These are phyloP conservation scores for Xiphophorus birchmanni DNA, from an alignment of 2,797 vertebrate genomes.

Conservation along the genomic window DNA sequence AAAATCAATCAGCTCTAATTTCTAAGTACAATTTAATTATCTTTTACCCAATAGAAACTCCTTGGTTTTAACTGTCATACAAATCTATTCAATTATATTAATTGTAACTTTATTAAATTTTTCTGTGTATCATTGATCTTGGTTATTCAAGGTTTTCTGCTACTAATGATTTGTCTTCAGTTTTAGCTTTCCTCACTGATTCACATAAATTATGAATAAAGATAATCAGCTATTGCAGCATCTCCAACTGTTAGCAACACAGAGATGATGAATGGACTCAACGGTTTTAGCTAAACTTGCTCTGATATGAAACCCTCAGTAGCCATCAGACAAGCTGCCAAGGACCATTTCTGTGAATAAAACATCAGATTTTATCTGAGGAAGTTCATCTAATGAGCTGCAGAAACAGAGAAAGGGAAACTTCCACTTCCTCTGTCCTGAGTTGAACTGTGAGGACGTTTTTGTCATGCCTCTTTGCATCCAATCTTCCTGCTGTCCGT, in stretches of 20 bases:
- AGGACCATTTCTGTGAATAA: conserved; percentile 65
- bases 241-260: neutral
- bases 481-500: neutral
- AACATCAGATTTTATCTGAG: conserved; percentile 64
- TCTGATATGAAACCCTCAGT: conserved; percentile 21
- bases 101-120: too few relatives aligned
- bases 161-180: neutral
- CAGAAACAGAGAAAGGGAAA: conserved; percentile 7
- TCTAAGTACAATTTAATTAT: too few relatives aligned
- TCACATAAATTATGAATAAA: neutral
- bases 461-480: conserved; percentile 11
- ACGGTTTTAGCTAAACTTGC: conserved; percentile 1
- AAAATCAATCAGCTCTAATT: too few relatives aligned
- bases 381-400: conserved; percentile 64
- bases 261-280: neutral
- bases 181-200: neutral
- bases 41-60: too few relatives aligned
- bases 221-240: neutral
- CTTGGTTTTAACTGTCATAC: too few relatives aligned
- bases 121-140: too few relatives aligned
- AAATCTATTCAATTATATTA: too few relatives aligned
- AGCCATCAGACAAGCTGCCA: conserved; percentile 28
- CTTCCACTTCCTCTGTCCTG: conserved; percentile 33
- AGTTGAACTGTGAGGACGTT: conserved; percentile 45
- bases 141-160: neutral